These are phyloP conservation scores for Patiria pectinifera DNA, from an alignment of 53 echinoderm and acorn worm genomes.

Conservation along the genomic window DNA sequence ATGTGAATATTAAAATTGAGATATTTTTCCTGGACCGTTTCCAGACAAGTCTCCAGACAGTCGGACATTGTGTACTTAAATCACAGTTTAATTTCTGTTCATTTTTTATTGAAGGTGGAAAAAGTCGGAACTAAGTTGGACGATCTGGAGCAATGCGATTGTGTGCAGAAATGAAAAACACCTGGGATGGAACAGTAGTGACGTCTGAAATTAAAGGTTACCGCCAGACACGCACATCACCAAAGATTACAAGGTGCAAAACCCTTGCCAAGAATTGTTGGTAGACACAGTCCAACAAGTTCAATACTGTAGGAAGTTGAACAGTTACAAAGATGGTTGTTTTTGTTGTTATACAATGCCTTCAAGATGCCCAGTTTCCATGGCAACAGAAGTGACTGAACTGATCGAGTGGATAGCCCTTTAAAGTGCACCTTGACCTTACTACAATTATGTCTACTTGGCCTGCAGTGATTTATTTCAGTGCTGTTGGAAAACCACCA, in stretches of 20 bases:
- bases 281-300: not conserved
- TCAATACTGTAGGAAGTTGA: not conserved
- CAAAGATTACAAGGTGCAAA: not conserved
- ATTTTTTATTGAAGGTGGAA: constrained; percentile 22
- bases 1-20: not conserved
- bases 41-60: not conserved
- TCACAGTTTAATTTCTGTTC: not conserved
- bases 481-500: not conserved
- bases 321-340: not conserved
- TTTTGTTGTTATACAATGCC: not conserved
- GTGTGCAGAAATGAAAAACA: constrained; percentile 44
- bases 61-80: not conserved
- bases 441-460: not conserved
- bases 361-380: not conserved
- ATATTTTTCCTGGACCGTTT: not conserved
- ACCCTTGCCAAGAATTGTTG: not conserved
- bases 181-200: constrained; percentile 22
- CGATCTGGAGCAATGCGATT: constrained; percentile 39
- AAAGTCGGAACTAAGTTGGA: constrained; percentile 57
- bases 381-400: not conserved
- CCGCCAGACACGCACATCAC: not conserved
- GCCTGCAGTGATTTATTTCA: not conserved
- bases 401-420: not conserved
- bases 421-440: not conserved
- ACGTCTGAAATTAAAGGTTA: constrained; percentile 12